Percentiles rank a stretch among this genome's conserved stretches.
Conservation (phyloP, 2,113 vertebrate genomes). For the Malaclemys terrapin region DNA sequence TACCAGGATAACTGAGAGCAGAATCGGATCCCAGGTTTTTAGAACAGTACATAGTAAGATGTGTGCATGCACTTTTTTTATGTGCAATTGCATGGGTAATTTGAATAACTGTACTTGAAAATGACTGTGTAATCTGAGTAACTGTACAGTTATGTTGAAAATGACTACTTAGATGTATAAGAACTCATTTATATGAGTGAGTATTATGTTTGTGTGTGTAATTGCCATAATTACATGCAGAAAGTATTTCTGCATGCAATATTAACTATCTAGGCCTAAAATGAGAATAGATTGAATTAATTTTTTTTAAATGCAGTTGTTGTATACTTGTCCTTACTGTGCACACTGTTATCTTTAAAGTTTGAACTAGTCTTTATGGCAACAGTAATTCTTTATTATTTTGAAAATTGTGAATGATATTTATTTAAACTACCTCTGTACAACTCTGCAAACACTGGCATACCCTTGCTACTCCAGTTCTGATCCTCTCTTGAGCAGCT, state of each 20-base stretch:
- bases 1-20: not conserved
- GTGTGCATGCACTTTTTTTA: no score
- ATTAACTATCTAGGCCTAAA: not conserved
- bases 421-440: not conserved
- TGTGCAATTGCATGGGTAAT: not conserved
- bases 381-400: not conserved
- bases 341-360: not conserved
- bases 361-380: not conserved
- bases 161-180: rapidly evolving
- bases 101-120: no score
- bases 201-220: not conserved
- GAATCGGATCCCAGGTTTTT: not conserved
- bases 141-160: not conserved
- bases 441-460: not conserved
- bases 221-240: not conserved
- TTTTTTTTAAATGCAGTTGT: not conserved
- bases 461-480: not conserved
- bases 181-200: rapidly evolving
- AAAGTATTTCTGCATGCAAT: not conserved
- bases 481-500: not conserved
- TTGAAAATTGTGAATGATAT: not conserved
- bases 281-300: not conserved
- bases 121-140: not conserved
- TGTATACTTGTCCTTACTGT: not conserved
- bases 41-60: not conserved